Conservation (phyloP, 2,888 invertebrate species). For the Unio delphinus region DNA sequence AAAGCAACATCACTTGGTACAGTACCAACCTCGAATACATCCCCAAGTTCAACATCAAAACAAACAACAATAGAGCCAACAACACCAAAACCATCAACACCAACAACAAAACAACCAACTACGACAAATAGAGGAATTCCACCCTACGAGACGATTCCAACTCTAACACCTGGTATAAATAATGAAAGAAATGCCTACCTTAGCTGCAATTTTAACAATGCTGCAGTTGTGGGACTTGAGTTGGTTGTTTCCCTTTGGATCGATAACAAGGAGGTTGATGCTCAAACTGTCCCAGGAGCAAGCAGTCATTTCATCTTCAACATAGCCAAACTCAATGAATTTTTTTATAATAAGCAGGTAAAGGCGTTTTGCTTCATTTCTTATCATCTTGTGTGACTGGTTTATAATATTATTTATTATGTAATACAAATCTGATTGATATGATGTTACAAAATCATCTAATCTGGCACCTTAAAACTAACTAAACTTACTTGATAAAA, state of each 20-base stretch:
- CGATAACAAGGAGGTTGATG: conserved; percentile 19
- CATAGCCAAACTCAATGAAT: conserved; percentile 32
- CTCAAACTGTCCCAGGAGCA: conserved; percentile 20
- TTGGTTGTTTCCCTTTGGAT: conserved; percentile 31
- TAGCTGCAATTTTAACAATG: conserved; percentile 26
- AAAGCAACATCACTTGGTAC: conserved; percentile 14
- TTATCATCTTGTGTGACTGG: not conserved
- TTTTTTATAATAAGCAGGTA: conserved; percentile 40
- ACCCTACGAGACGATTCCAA: conserved; percentile 27
- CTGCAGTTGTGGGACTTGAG: conserved; percentile 27
- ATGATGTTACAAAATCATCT: too few relatives aligned
- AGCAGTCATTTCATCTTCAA: conserved; percentile 29
- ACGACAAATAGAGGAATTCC: conserved; percentile 29
- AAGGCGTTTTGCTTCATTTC: not conserved
- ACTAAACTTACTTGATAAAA: too few relatives aligned
- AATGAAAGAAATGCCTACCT: conserved; percentile 36
- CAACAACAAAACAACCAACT: conserved; percentile 23
- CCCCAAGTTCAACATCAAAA: conserved; percentile 26
- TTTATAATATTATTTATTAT: too few relatives aligned
- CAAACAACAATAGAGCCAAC: conserved; percentile 23
- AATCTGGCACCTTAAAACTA: too few relatives aligned
- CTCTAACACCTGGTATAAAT: conserved; percentile 22
- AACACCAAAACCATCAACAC: conserved; percentile 21
- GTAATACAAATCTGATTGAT: too few relatives aligned
- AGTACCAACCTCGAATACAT: conserved; percentile 15